Conservation (phyloP, 2,888 invertebrate species). For the Perizoma affinitatum region DNA sequence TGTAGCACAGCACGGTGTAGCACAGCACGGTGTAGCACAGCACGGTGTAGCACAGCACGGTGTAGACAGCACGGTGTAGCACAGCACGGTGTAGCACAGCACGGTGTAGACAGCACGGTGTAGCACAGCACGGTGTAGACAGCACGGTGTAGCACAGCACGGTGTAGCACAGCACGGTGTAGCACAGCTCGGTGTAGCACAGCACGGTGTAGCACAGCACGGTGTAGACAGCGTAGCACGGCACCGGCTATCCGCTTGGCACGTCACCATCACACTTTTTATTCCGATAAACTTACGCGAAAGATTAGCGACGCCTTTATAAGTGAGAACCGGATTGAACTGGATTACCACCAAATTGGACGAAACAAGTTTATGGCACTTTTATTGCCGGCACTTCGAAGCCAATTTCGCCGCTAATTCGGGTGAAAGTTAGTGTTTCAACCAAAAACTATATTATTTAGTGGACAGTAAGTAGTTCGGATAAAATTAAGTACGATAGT, state of each 20-base stretch:
- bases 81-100: too few species aligned
- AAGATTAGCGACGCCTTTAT: conserved; percentile 26
- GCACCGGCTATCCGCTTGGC: conserved; percentile 9
- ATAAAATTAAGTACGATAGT: background rate
- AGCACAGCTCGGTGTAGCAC: too few species aligned
- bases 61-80: too few species aligned
- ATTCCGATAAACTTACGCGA: conserved; percentile 23
- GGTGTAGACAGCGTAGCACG: too few species aligned
- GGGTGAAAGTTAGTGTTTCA: conserved; percentile 7
- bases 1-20: too few species aligned
- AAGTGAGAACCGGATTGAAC: conserved; percentile 24
- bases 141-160: too few species aligned
- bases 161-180: too few species aligned
- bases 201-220: too few species aligned
- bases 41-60: too few species aligned
- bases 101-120: too few species aligned
- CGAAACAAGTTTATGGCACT: conserved; percentile 30
- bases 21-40: too few species aligned
- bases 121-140: too few species aligned
- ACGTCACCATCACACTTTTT: conserved; percentile 23
- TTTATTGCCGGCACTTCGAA: conserved; percentile 25
- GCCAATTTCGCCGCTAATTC: conserved; percentile 22
- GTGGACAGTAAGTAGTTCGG: background rate
- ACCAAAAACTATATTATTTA: conserved; percentile 5
- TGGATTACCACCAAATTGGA: conserved; percentile 30